These are phyloP conservation scores for Sphaerodactylus townsendi DNA, from an alignment of 2,113 vertebrate genomes.

Conservation along the genomic window DNA sequence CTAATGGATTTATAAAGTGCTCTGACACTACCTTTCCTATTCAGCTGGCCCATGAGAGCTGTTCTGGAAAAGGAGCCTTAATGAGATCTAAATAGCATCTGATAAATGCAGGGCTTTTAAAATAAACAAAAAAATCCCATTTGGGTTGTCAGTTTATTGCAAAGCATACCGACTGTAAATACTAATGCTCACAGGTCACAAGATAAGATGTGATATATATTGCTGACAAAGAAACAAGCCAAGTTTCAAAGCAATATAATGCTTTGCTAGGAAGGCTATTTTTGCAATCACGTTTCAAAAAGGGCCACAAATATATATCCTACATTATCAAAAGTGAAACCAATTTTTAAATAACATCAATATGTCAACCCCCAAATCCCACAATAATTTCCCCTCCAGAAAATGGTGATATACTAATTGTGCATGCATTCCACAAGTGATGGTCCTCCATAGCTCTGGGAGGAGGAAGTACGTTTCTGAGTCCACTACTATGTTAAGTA, in stretches of 20 bases:
- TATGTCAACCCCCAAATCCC: too few relatives aligned
- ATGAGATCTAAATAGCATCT: slow-evolving; percentile 6
- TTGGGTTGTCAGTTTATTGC: slow-evolving; percentile 23
- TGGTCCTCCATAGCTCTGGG: not conserved
- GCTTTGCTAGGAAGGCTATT: not conserved
- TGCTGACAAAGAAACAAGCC: slow-evolving; percentile 1
- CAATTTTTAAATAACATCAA: not conserved
- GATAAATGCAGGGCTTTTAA: slow-evolving; percentile 16
- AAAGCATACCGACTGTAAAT: not conserved
- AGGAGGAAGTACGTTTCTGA: not conserved
- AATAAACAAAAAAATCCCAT: slow-evolving; percentile 24
- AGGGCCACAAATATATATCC: not conserved
- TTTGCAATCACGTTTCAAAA: not conserved
- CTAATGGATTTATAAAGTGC: slow-evolving; percentile 21
- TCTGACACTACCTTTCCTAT: not conserved
- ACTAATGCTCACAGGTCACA: not conserved
- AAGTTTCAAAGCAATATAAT: not conserved
- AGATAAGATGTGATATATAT: not conserved
- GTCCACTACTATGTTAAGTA: not conserved
- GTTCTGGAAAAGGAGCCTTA: slow-evolving; percentile 2
- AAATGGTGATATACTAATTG: too few relatives aligned
- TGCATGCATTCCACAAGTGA: too few relatives aligned
- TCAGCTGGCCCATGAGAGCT: slow-evolving; percentile 9
- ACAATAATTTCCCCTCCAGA: not conserved
- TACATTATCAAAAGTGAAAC: too few relatives aligned